Evolutionary conservation across 2,888 invertebrate species (phyloP).

Genomic region (Piscicola geometra): DNA sequence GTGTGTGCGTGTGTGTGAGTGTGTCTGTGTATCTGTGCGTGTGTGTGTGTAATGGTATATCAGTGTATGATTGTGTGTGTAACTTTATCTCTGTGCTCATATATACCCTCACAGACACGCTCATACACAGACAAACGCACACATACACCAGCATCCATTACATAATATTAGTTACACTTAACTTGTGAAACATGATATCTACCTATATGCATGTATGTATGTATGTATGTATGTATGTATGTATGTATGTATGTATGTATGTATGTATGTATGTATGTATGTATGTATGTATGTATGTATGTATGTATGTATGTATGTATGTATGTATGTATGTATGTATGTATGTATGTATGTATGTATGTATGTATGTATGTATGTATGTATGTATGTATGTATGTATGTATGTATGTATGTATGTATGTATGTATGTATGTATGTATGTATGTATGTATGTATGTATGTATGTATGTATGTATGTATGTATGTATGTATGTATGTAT

Average conservation of each 20-base stretch:
- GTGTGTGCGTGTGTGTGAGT: slow-evolving; percentile 28
- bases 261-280: slow-evolving; percentile 21
- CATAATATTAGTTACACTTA: slow-evolving; percentile 15
- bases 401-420: slow-evolving; percentile 1
- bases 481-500: too few species aligned
- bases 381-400: slow-evolving; percentile 15
- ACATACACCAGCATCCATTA: background rate
- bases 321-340: slow-evolving; percentile 21
- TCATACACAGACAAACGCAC: background rate
- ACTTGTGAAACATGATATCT: background rate
- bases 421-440: slow-evolving; percentile 2
- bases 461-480: too few species aligned
- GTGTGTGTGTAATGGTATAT: background rate
- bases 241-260: slow-evolving; percentile 17
- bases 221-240: slow-evolving; percentile 20
- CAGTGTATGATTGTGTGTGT: background rate
- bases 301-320: slow-evolving; percentile 19
- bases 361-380: slow-evolving; percentile 21
- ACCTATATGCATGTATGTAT: slow-evolving; percentile 1
- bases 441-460: too few species aligned
- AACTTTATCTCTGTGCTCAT: background rate
- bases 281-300: slow-evolving; percentile 19
- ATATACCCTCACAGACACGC: background rate
- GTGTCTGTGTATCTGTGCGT: slow-evolving; percentile 2
- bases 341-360: background rate